Evolutionary conservation across 2,113 vertebrate species (phyloP), one percentile per base, ranked within the genome.

Genomic region (Burhinus bistriatus): DNA sequence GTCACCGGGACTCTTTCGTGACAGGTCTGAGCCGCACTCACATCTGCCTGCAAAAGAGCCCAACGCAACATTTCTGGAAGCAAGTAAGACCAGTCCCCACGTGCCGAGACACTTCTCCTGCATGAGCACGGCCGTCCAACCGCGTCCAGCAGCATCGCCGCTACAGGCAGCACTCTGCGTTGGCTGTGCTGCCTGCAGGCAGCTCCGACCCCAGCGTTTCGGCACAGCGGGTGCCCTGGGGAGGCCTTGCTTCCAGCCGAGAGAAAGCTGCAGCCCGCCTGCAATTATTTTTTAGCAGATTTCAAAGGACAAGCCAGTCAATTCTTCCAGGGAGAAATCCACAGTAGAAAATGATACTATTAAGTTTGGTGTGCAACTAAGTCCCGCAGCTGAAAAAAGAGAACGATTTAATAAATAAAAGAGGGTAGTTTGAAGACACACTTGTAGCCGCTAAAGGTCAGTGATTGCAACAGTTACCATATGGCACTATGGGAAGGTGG

Each of bases 121-220:
- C 0, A 2, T 0, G 30, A 61, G 21, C 40, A 52, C 18, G 52
- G 61, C 27, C 57, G 23, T 5, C 40, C 40, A 15, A 0, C 2
- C 1, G 34, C 9, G 32, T 5, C 47, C 49, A 12, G 22, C 23
- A 13, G 49, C 22, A 51, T 25, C 22, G 22, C 42, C 3, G 83
- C 13, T 34, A 2, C 1, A 3, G 59, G 51, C 1, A 66, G 32
- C 25, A 9, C 20, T 2, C 59, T 26, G 2, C 1, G 9, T 30
- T 55, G 70, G 57, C 68, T 32, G 42, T 69, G 72, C 66, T 78
- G 83, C 51, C 83, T n/a, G 36, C 1, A 27, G 54, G 66, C 75
- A 61, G 57, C 89, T 34, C 65, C 38, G 36, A 49, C 5, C 57
- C 40, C 64, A 5, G 17, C 2, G 4, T 1, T 26, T 20, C 27